Base-by-base conservation (phyloP, 1,140 invertebrate genomes). In the Anastrepha obliqua region DNA sequence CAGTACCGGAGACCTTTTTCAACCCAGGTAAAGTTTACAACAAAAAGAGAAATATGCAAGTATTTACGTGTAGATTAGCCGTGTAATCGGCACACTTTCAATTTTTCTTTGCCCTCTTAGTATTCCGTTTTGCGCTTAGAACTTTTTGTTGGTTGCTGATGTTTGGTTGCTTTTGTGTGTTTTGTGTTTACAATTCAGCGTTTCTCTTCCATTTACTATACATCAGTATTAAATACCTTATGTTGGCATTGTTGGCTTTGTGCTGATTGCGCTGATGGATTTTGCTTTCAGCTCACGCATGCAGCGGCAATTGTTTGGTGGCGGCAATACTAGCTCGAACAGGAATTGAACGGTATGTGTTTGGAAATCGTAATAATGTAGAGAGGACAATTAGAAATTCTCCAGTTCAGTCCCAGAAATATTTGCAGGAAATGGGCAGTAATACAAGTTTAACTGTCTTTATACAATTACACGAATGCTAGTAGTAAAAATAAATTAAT, bases 271-370 rank as follows among this genome's bases (percentile, higher is more conserved):
- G 64, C 8, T 44, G 39, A 74, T 9, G 15, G 17, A 74, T 74
- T 74, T 74, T 11, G 67, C 42, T 74, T 74, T 15, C 67, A 44
- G 2, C 39, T 44, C 67, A 74, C 67, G 67, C 67, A 47, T 17
- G 67, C 67, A 74, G 67, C 67, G 67, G 67, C 67, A 74, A 74
- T 74, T 74, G 67, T 74, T 74, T 74, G 42, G 15, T 15, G 67
- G 67, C 67, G 39, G 5, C 67, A 42, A 44, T 42, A 74, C 13
- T 42, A 44, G 39, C 15, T 47, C 39, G 67, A 7, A 15, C 42
- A 74, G 67, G 67, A 47, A 47, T 67, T 67, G 64, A 20, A 20
- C 13, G 29, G 64, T 67, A 13, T 67, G 64, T 67, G 64, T 67
- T 67, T 67, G 39, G 64, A 67, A 67, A 67, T 8, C 64, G 29